Conservation (phyloP, 2,888 invertebrate species). For the Agrotis puta region DNA sequence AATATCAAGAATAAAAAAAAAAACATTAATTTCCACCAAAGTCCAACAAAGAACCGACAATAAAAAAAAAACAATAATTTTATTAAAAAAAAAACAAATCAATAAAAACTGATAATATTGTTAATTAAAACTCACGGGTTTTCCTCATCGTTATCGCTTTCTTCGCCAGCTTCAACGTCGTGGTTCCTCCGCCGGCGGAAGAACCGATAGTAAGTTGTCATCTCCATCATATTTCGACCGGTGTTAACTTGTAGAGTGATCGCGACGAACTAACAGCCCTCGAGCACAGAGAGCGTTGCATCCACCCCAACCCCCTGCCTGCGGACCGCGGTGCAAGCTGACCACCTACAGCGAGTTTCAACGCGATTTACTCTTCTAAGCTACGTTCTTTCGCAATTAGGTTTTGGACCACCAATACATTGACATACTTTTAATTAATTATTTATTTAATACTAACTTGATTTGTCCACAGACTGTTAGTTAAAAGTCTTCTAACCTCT, state of each 20-base stretch:
- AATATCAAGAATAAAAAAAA: background rate
- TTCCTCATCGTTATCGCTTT: background rate
- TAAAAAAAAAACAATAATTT: background rate
- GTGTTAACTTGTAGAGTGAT: constrained; percentile 53
- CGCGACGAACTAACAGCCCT: constrained; percentile 60
- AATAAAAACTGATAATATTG: background rate
- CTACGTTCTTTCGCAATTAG: background rate
- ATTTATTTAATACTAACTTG: too few species aligned
- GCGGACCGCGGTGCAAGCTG: constrained; percentile 7
- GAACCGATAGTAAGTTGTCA: constrained; percentile 20
- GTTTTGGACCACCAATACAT: too few species aligned
- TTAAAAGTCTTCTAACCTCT: too few species aligned
- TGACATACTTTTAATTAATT: too few species aligned
- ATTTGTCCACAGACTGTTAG: too few species aligned
- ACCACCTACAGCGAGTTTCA: constrained; percentile 3
- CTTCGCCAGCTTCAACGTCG: background rate
- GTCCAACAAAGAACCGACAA: background rate
- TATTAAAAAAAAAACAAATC: background rate
- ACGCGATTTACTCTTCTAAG: background rate
- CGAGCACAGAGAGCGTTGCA: constrained; percentile 49
- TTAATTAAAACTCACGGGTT: constrained; percentile 35
- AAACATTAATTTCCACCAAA: background rate
- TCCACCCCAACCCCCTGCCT: constrained; percentile 56
- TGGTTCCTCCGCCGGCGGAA: background rate
- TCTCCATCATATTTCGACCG: constrained; percentile 40